Evolutionary conservation across 2,888 invertebrate genomes (phyloP).

Genomic region (Iphiclides podalirius): DNA sequence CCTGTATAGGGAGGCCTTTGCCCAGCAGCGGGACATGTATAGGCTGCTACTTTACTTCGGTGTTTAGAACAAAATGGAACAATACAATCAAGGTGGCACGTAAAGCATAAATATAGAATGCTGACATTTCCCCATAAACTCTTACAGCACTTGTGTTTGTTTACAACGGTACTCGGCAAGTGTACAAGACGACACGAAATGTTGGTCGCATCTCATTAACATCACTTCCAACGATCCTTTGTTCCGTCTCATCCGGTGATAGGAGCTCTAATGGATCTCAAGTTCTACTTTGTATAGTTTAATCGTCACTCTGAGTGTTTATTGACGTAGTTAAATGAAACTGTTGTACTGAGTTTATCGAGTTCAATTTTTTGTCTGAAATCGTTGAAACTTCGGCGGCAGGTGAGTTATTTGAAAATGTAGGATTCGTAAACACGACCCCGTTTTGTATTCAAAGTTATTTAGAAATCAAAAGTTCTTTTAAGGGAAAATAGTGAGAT

Average conservation of each 20-base stretch:
- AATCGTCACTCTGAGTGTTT: constrained; percentile 3
- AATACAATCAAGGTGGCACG: background rate
- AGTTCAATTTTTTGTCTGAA: too few relatives aligned
- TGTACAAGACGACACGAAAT: constrained; percentile 27
- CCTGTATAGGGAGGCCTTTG: too few relatives aligned
- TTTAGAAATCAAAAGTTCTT: too few relatives aligned
- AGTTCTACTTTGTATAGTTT: constrained; percentile 2
- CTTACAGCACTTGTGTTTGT: constrained; percentile 6
- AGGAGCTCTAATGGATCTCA: background rate
- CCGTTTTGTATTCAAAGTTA: too few relatives aligned
- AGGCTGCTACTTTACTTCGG: too few relatives aligned
- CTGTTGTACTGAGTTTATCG: background rate
- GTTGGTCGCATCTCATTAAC: constrained; percentile 36
- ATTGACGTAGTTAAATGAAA: background rate
- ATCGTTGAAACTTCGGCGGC: background rate
- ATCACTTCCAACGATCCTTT: constrained; percentile 27
- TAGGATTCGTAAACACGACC: too few relatives aligned
- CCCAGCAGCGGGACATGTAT: too few relatives aligned
- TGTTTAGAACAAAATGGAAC: background rate
- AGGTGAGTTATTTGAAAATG: too few relatives aligned
- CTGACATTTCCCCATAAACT: background rate
- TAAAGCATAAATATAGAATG: too few relatives aligned
- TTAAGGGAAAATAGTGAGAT: too few relatives aligned
- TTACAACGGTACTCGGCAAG: constrained; percentile 18
- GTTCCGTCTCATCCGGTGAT: constrained; percentile 27